These are phyloP conservation scores for Loripinus fragilis DNA, from an alignment of 2,888 invertebrate genomes.

Conservation along the genomic window DNA sequence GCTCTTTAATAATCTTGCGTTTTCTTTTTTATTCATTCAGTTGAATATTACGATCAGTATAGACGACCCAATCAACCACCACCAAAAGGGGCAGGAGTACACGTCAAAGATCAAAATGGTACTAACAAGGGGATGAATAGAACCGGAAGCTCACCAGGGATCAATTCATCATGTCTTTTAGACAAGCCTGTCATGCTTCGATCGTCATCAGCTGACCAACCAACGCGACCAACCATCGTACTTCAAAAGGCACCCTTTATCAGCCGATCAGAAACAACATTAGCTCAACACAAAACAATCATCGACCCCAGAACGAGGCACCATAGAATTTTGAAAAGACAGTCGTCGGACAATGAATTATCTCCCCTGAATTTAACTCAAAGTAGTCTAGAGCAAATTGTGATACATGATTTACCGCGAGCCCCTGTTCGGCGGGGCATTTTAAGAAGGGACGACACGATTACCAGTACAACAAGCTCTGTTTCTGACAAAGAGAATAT, in stretches of 20 bases:
- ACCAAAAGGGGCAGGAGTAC: not conserved
- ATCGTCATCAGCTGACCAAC: constrained; percentile 63
- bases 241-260: constrained; percentile 68
- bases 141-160: constrained; percentile 45
- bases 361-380: constrained; percentile 69
- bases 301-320: constrained; percentile 67
- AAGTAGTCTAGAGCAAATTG: constrained; percentile 72
- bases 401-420: constrained; percentile 69
- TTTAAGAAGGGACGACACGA: constrained; percentile 19
- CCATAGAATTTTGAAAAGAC: constrained; percentile 66
- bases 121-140: constrained; percentile 25
- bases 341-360: constrained; percentile 72
- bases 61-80: constrained; percentile 27
- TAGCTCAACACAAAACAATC: constrained; percentile 56
- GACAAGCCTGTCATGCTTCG: constrained; percentile 55
- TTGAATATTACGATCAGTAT: constrained; percentile 52
- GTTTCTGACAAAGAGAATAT: constrained; percentile 33
- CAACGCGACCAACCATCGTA: constrained; percentile 71
- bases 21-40: constrained; percentile 47
- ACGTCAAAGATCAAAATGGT: constrained; percentile 27
- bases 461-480: constrained; percentile 51
- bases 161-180: constrained; percentile 29
- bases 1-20: too few species aligned
- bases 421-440: constrained; percentile 58
- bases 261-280: constrained; percentile 61